Evolutionary conservation across 2,888 invertebrate genomes (phyloP), one percentile per base, ranked within the genome.

Genomic region (Geotrupes spiniger): DNA sequence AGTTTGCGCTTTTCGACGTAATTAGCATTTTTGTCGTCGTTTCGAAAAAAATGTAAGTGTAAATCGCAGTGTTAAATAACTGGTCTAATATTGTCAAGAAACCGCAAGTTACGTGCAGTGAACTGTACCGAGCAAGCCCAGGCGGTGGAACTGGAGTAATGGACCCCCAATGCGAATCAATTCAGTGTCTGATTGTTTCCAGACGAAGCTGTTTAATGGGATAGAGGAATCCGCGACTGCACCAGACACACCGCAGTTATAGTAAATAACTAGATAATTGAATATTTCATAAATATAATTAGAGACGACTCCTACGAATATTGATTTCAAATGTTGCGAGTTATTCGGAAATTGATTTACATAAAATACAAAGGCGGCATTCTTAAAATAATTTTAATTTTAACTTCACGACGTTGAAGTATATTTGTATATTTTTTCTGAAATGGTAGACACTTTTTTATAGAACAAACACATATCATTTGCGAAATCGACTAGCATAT

Each of bases 151-250:
- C 26, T 36, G 42, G 45, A 50, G 71, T 72, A 72, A 72, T 72
- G 72, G 71, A 72, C 71, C 72, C 72, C 72, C 71, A 66, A 71
- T 67, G 72, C 63, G 72, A 72, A 71, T 72, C 72, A 72, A 71
- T 72, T 71, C 71, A 63, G 63, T 66, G 65, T 63, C 70, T 72
- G 72, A 72, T 72, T 72, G 72, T 71, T 71, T 72, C 65, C 71
- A 71, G 70, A 65, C 69, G 63, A 70, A 67, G 65, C 69, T 68
- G 71, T 67, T 72, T 72, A 72, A 72, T 72, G 68, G 56, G 51
- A 58, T 56, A 58, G 56, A 52, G 58, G 53, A 55, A 58, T 63
- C 60, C 62, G 65, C 63, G 63, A 63, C 66, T 66, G 66, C 65
- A 65, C 61, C 63, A 68, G 68, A 68, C 67, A 65, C 64, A 51